Base-by-base conservation (phyloP, 2,888 invertebrate genomes). In the Iphiclides podalirius region DNA sequence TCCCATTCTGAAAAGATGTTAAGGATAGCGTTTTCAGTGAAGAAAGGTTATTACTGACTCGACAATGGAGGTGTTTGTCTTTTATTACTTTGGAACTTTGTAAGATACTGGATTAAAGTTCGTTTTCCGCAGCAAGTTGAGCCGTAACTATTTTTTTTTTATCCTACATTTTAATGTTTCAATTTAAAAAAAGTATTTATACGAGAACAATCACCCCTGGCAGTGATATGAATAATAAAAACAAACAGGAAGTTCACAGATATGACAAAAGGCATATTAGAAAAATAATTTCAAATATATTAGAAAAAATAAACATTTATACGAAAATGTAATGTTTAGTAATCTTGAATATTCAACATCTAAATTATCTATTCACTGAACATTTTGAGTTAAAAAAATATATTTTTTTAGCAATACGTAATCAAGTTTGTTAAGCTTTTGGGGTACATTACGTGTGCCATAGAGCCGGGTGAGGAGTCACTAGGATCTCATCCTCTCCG, bases 31-130 rank as follows among this genome's bases (percentile, higher is more conserved):
- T 70, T 71, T 67, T 55, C 64, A 67, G 63, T 57, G 66, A 62
- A 59, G 61, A 55, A 64, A 61, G 55, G 64, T 69, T 62, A 62
- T 63, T 64, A 48, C 43, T 46, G 53, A 50, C 42, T 38, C 54
- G 54, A 52, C 50, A 51, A 58, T 53, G 56, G 53, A 64, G 58
- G 60, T 62, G 58, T 61, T 57, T 54, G 57, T 52, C 36, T 59
- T 67, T 70, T 68, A 71, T 69, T 70, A 65, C 67, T 58, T 64
- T 65, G 55, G 45, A 57, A 60, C 56, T 58, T 47, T 47, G 52
- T 52, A 57, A 57, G 59, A 58, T 56, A 55, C 57, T 55, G 52
- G 46, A 51, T 51, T 52, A 37, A 53, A 59, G 59, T 61, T 58
- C 53, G 44, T 46, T 54, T 52, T 58, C 60, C 53, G 57, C 60